Evolutionary conservation across 64 coral and sea anemone species (phyloP), one percentile per base, ranked within the genome.

Genomic region (Acropora tenuis): DNA sequence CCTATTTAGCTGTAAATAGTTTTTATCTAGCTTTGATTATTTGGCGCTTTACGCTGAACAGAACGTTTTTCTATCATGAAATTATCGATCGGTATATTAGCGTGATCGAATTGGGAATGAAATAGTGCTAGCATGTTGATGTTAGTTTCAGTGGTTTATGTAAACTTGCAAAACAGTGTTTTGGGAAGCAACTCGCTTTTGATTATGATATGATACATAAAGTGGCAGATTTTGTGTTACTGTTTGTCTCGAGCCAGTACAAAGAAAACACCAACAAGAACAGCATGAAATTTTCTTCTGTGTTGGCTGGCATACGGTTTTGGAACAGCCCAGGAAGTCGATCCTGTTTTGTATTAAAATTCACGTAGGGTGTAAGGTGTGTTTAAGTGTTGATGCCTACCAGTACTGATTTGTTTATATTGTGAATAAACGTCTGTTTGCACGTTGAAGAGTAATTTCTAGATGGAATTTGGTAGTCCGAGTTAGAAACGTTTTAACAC

Each of bases 181-280:
- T 16, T 1, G 18, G 9, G 9, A 41, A n/a, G 60, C 11, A 63
- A 8, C 8, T 15, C n/a, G 46, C 43, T 46, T 44, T 68, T 83
- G 57, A n/a, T 80, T 80, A 57, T 58, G 78, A 57, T 80, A 57
- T 58, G 78, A 57, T 57, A 41, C 45, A 83, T 83, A 83, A 83
- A 83, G 80, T 58, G 59, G 57, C 58, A 66, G 40, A 58, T 83
- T 83, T 83, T 83, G 57, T 83, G 80, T 81, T 61, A 81, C 50
- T 42, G 40, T 30, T 30, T 30, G 30, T 30, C 30, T 30, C 30
- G 30, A 30, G 30, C 30, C 30, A 30, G 30, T 30, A 30, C 30
- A 30, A 30, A 30, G 30, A 30, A 30, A 30, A 30, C 30, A 30
- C 30, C 30, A 30, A 30, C 30, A 30, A 30, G 30, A 30, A 30